Evolutionary conservation across 1,140 invertebrate genomes (phyloP), one percentile per base, ranked within the genome.

Genomic region (Zelostemma sp.): DNA sequence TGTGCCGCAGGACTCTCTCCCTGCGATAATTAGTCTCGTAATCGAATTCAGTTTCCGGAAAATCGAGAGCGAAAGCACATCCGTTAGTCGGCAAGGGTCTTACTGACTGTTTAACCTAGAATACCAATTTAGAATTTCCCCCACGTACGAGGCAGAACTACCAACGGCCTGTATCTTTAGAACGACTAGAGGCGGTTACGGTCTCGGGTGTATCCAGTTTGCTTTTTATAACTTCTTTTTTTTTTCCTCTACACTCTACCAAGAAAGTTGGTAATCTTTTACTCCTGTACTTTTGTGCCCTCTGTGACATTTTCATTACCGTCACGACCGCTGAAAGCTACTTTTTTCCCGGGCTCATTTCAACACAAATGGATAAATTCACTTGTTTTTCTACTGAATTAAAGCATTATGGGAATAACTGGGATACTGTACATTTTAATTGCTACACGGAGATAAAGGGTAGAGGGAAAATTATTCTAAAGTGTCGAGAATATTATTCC

Each of bases 71-170:
- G 21, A 25, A 33, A 38, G 12, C 17, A 25, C 50, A 50, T 33
- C 18, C 9, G 54, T 57, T 49, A 28, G 31, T 8, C 14, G 15
- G 21, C 55, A 38, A 59, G 51, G 53, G 41, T 64, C 61, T 19
- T 53, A 51, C 57, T 57, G 62, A 58, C 58, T 66, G 35, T 66
- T 58, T 71, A 71, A 74, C 76, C 69, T 55, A 67, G 68, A 70
- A 68, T 76, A 73, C 76, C 28, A 48, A 78, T 75, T 76, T 76
- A 76, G 76, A 76, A 68, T 70, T 71, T 58, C 40, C 47, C 60
- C 49, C 50, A 50, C 55, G 55, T 65, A 56, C 55, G 25, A 49
- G 38, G 38, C 28, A 17, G 38, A n/a, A 60, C 59, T 43, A 54
- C 49, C 54, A 57, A 41, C 56, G 57, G 41, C 55, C 62, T 46